These are phyloP conservation scores for Pseudolycoriella hygida DNA, from an alignment of 2,888 invertebrate species.

Conservation along the genomic window DNA sequence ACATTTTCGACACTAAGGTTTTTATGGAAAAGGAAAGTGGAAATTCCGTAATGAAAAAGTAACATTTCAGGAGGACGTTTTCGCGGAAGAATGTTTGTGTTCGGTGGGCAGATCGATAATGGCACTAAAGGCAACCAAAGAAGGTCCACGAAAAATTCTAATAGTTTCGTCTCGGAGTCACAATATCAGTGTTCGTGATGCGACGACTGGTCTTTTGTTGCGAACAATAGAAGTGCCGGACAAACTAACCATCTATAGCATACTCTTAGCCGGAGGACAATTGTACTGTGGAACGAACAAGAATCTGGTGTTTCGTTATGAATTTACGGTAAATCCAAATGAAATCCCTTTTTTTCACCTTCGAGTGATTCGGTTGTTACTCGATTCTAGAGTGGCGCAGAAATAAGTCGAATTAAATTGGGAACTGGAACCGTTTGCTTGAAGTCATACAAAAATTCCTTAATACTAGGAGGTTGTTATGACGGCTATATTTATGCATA, in stretches of 20 bases:
- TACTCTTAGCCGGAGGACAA: constrained; percentile 45
- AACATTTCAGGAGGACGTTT: constrained; percentile 35
- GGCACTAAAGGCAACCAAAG: constrained; percentile 50
- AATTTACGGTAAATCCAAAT: constrained; percentile 59
- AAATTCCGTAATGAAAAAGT: neutral
- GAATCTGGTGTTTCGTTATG: constrained; percentile 52
- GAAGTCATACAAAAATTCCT: constrained; percentile 40
- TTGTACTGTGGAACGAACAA: constrained; percentile 64
- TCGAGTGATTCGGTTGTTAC: constrained; percentile 46
- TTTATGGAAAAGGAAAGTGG: neutral
- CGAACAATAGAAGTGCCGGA: constrained; percentile 40
- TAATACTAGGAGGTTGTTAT: constrained; percentile 55
- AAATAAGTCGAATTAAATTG: constrained; percentile 38
- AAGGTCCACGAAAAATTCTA: constrained; percentile 52
- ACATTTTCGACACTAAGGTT: constrained; percentile 50
- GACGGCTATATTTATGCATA: constrained; percentile 62
- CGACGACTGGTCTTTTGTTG: constrained; percentile 46
- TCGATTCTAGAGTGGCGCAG: constrained; percentile 47
- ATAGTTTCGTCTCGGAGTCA: constrained; percentile 48
- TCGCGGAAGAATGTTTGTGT: constrained; percentile 35
- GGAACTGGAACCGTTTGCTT: constrained; percentile 59
- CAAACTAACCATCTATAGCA: constrained; percentile 46
- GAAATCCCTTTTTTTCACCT: constrained; percentile 19
- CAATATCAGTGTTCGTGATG: constrained; percentile 53
- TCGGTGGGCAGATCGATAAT: constrained; percentile 48